Evolutionary conservation across 1,140 invertebrate species (phyloP), one percentile per base, ranked within the genome.

Genomic region (Druon quercuslanigerum): DNA sequence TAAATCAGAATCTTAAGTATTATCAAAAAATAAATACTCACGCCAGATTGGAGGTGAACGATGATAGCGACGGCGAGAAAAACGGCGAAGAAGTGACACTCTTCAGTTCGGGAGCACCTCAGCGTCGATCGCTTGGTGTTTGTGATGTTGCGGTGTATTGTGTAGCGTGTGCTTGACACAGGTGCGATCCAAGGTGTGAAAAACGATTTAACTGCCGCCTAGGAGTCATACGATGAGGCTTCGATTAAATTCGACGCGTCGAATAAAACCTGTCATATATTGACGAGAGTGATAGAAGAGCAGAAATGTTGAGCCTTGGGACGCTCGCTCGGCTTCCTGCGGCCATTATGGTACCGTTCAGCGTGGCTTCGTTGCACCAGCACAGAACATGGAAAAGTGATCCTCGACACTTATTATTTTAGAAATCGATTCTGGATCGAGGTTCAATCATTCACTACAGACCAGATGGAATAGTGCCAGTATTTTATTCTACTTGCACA

Each of bases 161-260:
- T 81, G 75, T 71, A 77, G 78, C 73, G 82, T 76, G 83, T 81
- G 80, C 86, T 87, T 87, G 86, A 87, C 86, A 87, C 86, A 87
- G 86, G 86, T 87, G 86, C 83, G 82, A 79, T 83, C 80, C 86
- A 86, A 87, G 86, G 86, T 87, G 83, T 82, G 81, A 80, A 82
- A 75, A 74, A 79, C 40, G 71, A 33, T 46, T 50, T 19, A 75
- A 85, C 82, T 77, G 79, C 77, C 79, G 79, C 78, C 82, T 83
- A 73, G 76, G 83, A 57, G 60, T 73, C 46, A 25, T 71, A 57
- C 74, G 46, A 74, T 75, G 76, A 82, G 79, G 74, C 76, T 82
- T 77, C 79, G 81, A 84, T 83, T 83, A 80, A 71, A 78, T 79
- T 78, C 50, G 56, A 77, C 60, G 46, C 57, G 70, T 77, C 72